These are phyloP conservation scores for Bugulina stolonifera DNA, from an alignment of 2,888 invertebrate genomes.

Conservation along the genomic window DNA sequence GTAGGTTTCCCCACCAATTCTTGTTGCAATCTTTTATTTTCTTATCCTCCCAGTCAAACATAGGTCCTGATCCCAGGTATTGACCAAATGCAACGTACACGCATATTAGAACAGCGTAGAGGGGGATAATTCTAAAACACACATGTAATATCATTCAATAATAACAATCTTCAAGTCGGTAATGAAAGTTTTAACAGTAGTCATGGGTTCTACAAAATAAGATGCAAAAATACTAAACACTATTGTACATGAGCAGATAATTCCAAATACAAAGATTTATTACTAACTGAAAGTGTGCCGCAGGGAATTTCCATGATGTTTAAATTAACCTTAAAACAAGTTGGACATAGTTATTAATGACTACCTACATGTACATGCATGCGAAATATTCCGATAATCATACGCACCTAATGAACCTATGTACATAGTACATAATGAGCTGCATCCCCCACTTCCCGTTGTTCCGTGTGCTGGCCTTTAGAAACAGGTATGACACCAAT, in stretches of 20 bases:
- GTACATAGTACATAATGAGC: constrained; percentile 14
- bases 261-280: no score
- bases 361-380: not conserved
- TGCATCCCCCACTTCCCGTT: constrained; percentile 3
- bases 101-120: constrained; percentile 6
- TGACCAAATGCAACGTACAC: constrained; percentile 13
- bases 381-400: not conserved
- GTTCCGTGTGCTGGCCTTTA: not conserved
- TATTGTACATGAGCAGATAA: no score
- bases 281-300: no score
- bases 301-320: no score
- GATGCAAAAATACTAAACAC: no score
- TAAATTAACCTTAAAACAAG: no score
- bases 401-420: constrained; percentile 6
- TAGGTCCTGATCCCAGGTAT: constrained; percentile 22
- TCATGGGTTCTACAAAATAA: no score
- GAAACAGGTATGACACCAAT: constrained; percentile 18
- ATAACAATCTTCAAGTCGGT: no score
- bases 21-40: constrained; percentile 16
- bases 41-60: constrained; percentile 24
- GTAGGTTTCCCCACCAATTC: constrained; percentile 26
- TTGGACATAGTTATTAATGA: no score
- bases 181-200: no score
- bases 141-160: no score
- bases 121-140: constrained; percentile 1